phyloP scores from a whole-genome alignment of 2,113 vertebrate species.

The Ptyas mucosa region DNA sequence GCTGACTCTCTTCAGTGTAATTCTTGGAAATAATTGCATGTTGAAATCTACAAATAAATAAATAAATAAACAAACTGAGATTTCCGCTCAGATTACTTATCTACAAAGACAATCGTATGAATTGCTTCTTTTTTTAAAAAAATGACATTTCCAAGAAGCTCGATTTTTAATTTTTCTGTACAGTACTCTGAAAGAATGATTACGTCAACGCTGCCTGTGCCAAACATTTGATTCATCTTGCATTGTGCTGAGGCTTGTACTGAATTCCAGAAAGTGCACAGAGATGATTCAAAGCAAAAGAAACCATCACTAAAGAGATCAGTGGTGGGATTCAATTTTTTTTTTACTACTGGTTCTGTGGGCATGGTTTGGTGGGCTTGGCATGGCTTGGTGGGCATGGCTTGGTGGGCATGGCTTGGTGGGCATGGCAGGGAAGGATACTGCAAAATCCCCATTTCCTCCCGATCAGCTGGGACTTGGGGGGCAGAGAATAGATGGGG shows the following conservation, averaged over 20 bases:
- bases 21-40: background rate
- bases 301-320: background rate
- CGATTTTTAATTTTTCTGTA: background rate
- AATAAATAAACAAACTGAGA: background rate
- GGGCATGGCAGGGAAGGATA: no score
- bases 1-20: background rate
- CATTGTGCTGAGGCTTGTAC: background rate
- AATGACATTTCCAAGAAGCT: background rate
- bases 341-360: no score
- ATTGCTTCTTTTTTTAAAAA: background rate
- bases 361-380: no score
- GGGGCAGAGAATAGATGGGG: no score
- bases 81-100: background rate
- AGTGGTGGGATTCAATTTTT: no score
- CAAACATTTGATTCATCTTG: background rate
- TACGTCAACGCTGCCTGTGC: background rate
- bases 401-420: no score
- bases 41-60: background rate
- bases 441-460: no score
- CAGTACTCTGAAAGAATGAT: background rate
- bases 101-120: background rate
- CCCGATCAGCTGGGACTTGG: no score
- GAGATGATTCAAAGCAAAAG: background rate
- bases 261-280: background rate
- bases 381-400: no score